A percentile compares a stretch with the other conserved stretches of the same genome.
phyloP scores from a whole-genome alignment of 1,140 invertebrate species.

The Panulirus ornatus region DNA sequence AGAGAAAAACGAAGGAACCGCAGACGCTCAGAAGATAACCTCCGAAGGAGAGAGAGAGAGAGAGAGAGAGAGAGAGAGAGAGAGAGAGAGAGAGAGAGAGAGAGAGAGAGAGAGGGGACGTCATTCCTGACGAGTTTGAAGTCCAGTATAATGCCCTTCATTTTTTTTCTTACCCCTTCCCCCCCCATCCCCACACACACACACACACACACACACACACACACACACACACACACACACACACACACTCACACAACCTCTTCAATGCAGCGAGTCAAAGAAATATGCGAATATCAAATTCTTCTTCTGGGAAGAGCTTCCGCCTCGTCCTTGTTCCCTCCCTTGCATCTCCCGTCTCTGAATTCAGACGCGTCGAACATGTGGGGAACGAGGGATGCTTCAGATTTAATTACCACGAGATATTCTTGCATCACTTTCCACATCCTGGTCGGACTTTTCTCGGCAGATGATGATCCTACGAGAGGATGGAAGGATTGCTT shows the following conservation, averaged over 20 bases:
- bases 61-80: constrained; percentile 45
- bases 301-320: too few species aligned
- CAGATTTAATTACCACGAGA: background rate
- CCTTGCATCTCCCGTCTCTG: background rate
- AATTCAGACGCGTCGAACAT: background rate
- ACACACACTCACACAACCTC: too few species aligned
- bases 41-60: constrained; percentile 8
- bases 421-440: background rate
- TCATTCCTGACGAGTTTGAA: too few species aligned
- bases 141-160: too few species aligned
- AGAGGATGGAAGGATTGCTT: background rate
- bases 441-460: background rate
- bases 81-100: constrained; percentile 27
- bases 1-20: too few species aligned
- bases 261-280: too few species aligned
- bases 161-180: too few species aligned
- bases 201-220: too few species aligned
- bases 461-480: background rate
- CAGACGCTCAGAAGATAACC: too few species aligned
- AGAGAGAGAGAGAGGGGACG: background rate
- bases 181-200: too few species aligned
- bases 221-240: too few species aligned
- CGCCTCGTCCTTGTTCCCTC: background rate
- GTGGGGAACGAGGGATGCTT: background rate
- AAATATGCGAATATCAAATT: too few species aligned